Conservation (phyloP, 2,113 vertebrate species). For the Pantherophis guttatus region DNA sequence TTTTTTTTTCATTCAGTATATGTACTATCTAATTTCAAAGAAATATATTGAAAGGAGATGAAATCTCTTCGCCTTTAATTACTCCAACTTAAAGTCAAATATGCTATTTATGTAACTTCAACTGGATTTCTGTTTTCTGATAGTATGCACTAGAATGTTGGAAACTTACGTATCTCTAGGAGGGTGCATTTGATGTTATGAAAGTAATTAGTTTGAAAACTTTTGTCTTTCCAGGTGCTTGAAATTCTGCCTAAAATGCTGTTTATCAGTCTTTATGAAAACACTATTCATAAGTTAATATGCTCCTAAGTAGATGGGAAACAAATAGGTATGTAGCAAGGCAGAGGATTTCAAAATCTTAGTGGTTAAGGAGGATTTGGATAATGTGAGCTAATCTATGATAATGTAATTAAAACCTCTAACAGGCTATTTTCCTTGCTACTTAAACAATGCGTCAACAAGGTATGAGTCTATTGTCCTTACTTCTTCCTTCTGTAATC, state of each 20-base stretch:
- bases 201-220: neutral
- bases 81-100: neutral
- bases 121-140: neutral
- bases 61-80: neutral
- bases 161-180: neutral
- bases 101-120: neutral
- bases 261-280: neutral
- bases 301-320: neutral
- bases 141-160: neutral
- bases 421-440: slow-evolving; percentile 33
- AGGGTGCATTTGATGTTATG: neutral
- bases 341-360: slow-evolving; percentile 8
- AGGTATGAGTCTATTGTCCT: slow-evolving; percentile 55
- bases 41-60: neutral
- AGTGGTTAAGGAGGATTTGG: slow-evolving; percentile 1
- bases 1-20: neutral
- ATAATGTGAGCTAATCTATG: slow-evolving; percentile 26
- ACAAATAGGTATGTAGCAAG: neutral
- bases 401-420: slow-evolving; percentile 31
- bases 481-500: slow-evolving; percentile 34
- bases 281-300: slow-evolving; percentile 11
- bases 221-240: neutral
- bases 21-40: neutral
- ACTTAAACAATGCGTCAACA: slow-evolving; percentile 32
- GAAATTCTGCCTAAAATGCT: neutral